A percentile compares a stretch with the other conserved stretches of the same genome.
phyloP scores from a whole-genome alignment of 2,113 vertebrate species.

The Herpailurus yagouaroundi region DNA sequence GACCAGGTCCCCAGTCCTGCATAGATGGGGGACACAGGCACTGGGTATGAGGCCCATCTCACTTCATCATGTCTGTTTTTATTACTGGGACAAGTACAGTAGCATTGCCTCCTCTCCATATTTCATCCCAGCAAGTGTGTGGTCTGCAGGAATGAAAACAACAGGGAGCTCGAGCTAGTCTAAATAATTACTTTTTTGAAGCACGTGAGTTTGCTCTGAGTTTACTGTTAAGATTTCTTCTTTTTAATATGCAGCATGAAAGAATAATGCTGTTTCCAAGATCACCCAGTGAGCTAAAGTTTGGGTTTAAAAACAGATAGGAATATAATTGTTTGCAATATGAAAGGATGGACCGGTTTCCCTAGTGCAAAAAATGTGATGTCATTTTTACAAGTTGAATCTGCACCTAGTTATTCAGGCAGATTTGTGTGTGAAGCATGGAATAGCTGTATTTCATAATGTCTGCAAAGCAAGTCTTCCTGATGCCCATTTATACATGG shows the following conservation, averaged over 20 bases:
- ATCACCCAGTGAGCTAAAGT: background rate
- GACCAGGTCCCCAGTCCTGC: background rate
- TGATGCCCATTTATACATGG: background rate
- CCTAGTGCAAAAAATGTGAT: background rate
- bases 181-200: constrained; percentile 57
- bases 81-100: background rate
- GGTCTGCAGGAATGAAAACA: constrained; percentile 44
- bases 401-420: background rate
- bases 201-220: background rate
- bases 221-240: constrained; percentile 29
- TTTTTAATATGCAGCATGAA: background rate
- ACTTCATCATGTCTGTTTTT: constrained; percentile 48
- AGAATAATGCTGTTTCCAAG: constrained; percentile 32
- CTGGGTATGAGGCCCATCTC: background rate
- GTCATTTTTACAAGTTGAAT: background rate
- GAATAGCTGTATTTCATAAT: background rate
- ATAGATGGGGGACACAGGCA: background rate
- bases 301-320: constrained; percentile 24
- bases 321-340: background rate
- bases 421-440: background rate
- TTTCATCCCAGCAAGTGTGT: constrained; percentile 53
- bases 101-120: background rate
- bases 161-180: background rate
- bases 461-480: constrained; percentile 3
- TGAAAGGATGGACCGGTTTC: background rate